phyloP scores from a whole-genome alignment of 2,113 vertebrate genomes.

The Euleptes europaea region DNA sequence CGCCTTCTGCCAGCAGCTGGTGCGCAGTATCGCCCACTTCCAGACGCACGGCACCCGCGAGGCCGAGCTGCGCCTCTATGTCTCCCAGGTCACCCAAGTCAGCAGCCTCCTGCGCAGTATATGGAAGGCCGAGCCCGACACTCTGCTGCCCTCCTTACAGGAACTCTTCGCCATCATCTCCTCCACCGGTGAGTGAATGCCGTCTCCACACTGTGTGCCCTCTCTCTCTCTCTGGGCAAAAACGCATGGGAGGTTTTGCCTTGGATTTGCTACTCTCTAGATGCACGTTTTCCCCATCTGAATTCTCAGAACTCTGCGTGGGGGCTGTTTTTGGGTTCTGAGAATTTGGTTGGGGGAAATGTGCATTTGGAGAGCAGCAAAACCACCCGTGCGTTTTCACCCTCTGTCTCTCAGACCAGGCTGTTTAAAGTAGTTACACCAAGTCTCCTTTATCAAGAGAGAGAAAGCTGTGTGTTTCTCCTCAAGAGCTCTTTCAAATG shows the following conservation, averaged over 20 bases:
- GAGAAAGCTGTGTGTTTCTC: too few relatives aligned
- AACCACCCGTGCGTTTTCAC: too few relatives aligned
- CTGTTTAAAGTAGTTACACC: too few relatives aligned
- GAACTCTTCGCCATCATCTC: slow-evolving; percentile 96
- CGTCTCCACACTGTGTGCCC: not conserved
- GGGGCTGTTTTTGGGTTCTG: too few relatives aligned
- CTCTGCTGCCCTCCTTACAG: slow-evolving; percentile 91
- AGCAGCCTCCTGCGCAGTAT: slow-evolving; percentile 90
- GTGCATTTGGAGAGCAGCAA: too few relatives aligned
- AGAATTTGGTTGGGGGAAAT: too few relatives aligned
- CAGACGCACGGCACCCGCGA: slow-evolving; percentile 84
- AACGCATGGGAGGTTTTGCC: too few relatives aligned
- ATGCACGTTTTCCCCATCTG: too few relatives aligned
- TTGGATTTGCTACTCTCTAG: too few relatives aligned
- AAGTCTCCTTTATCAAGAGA: not conserved
- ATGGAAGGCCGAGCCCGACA: slow-evolving; percentile 93
- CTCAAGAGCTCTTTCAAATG: not conserved
- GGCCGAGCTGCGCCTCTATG: slow-evolving; percentile 89
- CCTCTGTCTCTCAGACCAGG: too few relatives aligned
- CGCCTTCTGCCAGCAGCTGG: slow-evolving; percentile 95
- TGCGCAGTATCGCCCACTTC: slow-evolving; percentile 94
- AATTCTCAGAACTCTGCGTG: too few relatives aligned
- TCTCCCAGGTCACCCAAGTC: slow-evolving; percentile 92
- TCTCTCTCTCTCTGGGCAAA: too few relatives aligned
- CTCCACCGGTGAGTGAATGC: slow-evolving; percentile 82